phyloP scores from a whole-genome alignment of 2,797 vertebrate species.

The Jordanella pulchra region DNA sequence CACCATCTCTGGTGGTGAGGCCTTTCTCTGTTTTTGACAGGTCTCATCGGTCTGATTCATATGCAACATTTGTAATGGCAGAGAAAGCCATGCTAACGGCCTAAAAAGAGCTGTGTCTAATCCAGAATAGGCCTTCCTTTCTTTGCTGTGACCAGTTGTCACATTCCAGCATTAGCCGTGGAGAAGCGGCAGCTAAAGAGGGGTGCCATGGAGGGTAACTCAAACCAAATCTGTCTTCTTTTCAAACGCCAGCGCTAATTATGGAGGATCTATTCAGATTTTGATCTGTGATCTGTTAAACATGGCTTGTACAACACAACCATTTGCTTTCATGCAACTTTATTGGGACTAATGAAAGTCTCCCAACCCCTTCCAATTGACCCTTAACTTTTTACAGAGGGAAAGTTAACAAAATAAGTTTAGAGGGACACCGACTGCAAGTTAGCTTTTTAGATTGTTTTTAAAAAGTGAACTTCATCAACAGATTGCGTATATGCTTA shows the following conservation, averaged over 20 bases:
- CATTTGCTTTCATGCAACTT: slow-evolving; percentile 55
- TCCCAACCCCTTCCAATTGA: slow-evolving; percentile 55
- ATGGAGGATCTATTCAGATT: slow-evolving; percentile 68
- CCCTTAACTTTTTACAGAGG: slow-evolving; percentile 41
- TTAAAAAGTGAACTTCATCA: slow-evolving; percentile 6
- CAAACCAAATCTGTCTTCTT: slow-evolving; percentile 68
- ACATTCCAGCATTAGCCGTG: slow-evolving; percentile 72
- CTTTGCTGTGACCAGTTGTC: slow-evolving; percentile 73
- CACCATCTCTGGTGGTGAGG: slow-evolving; percentile 13
- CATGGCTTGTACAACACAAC: slow-evolving; percentile 59
- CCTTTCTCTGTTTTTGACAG: slow-evolving; percentile 31
- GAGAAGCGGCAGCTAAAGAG: slow-evolving; percentile 60
- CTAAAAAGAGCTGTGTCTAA: slow-evolving; percentile 64
- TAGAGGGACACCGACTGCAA: slow-evolving; percentile 17
- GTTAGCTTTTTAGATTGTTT: slow-evolving; percentile 13
- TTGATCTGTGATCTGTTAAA: slow-evolving; percentile 70
- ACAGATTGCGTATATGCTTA: not conserved
- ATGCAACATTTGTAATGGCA: slow-evolving; percentile 52
- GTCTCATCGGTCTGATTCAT: slow-evolving; percentile 48
- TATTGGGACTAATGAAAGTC: slow-evolving; percentile 50
- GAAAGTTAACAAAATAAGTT: slow-evolving; percentile 22
- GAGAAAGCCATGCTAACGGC: slow-evolving; percentile 56
- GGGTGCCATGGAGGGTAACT: slow-evolving; percentile 50
- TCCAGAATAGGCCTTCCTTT: slow-evolving; percentile 64
- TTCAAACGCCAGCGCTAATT: slow-evolving; percentile 63